Evolutionary conservation across 2,113 vertebrate genomes (phyloP).

Genomic region (Bujurquina vittata): DNA sequence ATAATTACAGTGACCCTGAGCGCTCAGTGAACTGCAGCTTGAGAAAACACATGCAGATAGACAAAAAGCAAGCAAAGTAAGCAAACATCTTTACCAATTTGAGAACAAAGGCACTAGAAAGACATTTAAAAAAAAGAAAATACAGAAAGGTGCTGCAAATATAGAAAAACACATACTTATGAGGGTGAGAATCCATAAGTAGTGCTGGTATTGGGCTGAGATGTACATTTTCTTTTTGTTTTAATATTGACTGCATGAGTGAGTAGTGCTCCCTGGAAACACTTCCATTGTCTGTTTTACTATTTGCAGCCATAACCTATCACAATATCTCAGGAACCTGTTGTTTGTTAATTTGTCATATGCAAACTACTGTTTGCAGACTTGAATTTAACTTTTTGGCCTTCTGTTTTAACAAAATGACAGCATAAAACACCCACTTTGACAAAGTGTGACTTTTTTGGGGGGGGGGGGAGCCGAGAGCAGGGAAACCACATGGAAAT

Average conservation of each 20-base stretch:
- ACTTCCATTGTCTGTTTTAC: not conserved
- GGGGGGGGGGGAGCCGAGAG: too few relatives aligned
- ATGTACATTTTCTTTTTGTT: slow-evolving; percentile 4
- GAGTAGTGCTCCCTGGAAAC: not conserved
- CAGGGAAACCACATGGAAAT: too few relatives aligned
- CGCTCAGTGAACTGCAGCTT: not conserved
- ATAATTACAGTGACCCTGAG: not conserved
- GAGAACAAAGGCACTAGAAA: not conserved
- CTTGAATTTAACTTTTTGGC: too few relatives aligned
- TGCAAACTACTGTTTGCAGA: not conserved
- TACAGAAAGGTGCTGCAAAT: slow-evolving; percentile 3
- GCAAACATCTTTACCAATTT: slow-evolving; percentile 4
- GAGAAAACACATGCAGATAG: not conserved
- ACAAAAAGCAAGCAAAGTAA: slow-evolving; percentile 10
- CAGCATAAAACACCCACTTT: not conserved
- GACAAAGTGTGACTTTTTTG: too few relatives aligned
- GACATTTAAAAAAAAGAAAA: slow-evolving; percentile 2
- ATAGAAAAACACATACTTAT: slow-evolving; percentile 5
- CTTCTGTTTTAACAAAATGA: not conserved
- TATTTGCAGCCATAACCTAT: not conserved
- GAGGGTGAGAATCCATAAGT: not conserved
- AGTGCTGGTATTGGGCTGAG: not conserved
- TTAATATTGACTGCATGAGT: not conserved
- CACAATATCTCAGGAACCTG: not conserved
- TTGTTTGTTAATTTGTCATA: not conserved